These are phyloP conservation scores for Paralvinella palmiformis DNA, from an alignment of 1,140 invertebrate genomes.

Conservation along the genomic window DNA sequence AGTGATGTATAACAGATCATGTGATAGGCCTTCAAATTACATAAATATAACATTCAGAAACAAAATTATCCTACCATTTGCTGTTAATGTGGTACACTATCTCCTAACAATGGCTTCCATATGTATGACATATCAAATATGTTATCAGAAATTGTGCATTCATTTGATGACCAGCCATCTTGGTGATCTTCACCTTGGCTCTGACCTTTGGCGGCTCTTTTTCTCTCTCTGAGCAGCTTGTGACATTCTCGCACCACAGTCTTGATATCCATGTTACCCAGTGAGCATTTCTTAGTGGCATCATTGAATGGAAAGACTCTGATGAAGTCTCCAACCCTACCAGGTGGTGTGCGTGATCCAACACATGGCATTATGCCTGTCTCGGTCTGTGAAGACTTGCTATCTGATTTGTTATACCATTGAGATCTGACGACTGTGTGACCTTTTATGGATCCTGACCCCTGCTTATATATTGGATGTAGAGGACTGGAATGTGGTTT, in stretches of 20 bases:
- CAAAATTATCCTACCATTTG: too few relatives aligned
- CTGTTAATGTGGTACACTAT: too few relatives aligned
- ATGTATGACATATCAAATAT: too few relatives aligned
- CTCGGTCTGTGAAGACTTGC: background rate
- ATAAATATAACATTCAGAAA: too few relatives aligned
- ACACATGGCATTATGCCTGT: background rate
- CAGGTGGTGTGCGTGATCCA: conserved; percentile 12
- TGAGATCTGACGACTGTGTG: conserved; percentile 20
- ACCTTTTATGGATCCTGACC: conserved; percentile 6
- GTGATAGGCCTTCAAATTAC: too few relatives aligned
- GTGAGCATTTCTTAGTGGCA: conserved; percentile 21
- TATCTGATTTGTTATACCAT: background rate
- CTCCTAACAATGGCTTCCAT: too few relatives aligned
- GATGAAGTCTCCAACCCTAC: conserved; percentile 33
- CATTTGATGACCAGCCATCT: too few relatives aligned
- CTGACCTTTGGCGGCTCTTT: too few relatives aligned
- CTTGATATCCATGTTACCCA: background rate
- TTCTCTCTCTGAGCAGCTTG: background rate
- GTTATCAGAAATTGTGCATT: too few relatives aligned
- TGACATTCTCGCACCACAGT: conserved; percentile 2
- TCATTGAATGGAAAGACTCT: conserved; percentile 44
- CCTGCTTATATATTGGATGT: conserved; percentile 11
- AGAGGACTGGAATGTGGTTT: conserved; percentile 4
- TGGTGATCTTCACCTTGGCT: too few relatives aligned
- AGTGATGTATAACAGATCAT: too few relatives aligned